Conservation (phyloP, 1,140 invertebrate genomes). For the Drosophila navojoa region DNA sequence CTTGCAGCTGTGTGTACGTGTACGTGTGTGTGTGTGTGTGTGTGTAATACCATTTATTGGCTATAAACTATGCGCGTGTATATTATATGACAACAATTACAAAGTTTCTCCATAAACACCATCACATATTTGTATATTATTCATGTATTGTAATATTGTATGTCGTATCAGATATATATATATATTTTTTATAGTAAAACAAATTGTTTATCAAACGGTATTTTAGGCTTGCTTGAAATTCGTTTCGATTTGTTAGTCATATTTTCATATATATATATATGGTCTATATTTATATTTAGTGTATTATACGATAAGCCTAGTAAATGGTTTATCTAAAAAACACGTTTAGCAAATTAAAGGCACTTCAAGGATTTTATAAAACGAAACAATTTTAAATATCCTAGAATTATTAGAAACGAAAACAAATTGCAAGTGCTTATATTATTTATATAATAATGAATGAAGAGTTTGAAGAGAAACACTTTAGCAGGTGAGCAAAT, state of each 20-base stretch:
- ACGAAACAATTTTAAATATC: slow-evolving; percentile 64
- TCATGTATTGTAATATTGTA: slow-evolving; percentile 7
- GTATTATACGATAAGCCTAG: slow-evolving; percentile 52
- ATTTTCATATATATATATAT: slow-evolving; percentile 28
- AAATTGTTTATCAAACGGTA: slow-evolving; percentile 17
- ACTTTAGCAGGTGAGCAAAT: neutral
- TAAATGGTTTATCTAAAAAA: slow-evolving; percentile 78
- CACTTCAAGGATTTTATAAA: slow-evolving; percentile 78
- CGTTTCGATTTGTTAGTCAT: slow-evolving; percentile 48
- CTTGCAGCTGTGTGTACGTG: slow-evolving; percentile 23
- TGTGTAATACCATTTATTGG: slow-evolving; percentile 36
- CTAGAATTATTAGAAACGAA: slow-evolving; percentile 45
- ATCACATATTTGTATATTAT: slow-evolving; percentile 9
- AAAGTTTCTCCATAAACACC: slow-evolving; percentile 4
- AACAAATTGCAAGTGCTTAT: slow-evolving; percentile 48
- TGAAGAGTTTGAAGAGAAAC: slow-evolving; percentile 9
- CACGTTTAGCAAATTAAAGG: slow-evolving; percentile 80
- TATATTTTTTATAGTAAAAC: slow-evolving; percentile 20
- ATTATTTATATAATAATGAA: slow-evolving; percentile 28
- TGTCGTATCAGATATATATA: slow-evolving; percentile 7
- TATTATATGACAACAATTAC: slow-evolving; percentile 47
- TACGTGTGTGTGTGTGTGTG: slow-evolving; percentile 7
- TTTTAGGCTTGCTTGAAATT: slow-evolving; percentile 51
- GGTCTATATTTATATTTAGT: slow-evolving; percentile 20
- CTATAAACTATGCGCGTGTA: slow-evolving; percentile 34